A percentile compares a stretch with the other conserved stretches of the same genome.
phyloP scores from a whole-genome alignment of 2,888 invertebrate genomes.

The Amphipyra tragopoginis region DNA sequence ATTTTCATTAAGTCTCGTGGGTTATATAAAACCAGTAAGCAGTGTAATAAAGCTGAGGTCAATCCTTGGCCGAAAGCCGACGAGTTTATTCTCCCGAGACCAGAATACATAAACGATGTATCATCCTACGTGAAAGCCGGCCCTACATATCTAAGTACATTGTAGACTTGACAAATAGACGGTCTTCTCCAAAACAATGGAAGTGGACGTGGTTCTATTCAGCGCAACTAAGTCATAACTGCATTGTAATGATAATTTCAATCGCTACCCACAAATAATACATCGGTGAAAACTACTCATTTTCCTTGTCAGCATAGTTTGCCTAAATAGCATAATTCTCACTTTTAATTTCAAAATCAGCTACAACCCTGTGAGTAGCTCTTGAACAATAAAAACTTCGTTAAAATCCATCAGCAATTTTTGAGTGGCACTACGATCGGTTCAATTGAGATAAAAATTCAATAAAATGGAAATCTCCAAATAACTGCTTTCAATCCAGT shows the following conservation, averaged over 20 bases:
- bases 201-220: conserved; percentile 28
- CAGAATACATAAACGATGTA: conserved; percentile 67
- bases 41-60: conserved; percentile 72
- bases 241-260: conserved; percentile 18
- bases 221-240: conserved; percentile 13
- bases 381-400: conserved; percentile 1
- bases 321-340: neutral
- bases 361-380: neutral
- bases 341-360: neutral
- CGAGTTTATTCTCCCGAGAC: conserved; percentile 68
- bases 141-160: conserved; percentile 38
- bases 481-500: conserved; percentile 4
- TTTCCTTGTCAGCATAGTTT: neutral
- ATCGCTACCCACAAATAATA: neutral
- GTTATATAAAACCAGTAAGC: conserved; percentile 75
- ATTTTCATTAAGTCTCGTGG: conserved; percentile 71
- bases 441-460: neutral
- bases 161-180: conserved; percentile 43
- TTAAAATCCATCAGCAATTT: conserved; percentile 3
- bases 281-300: too few species aligned
- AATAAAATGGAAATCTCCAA: conserved; percentile 16
- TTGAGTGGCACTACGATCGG: neutral
- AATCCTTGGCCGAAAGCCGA: conserved; percentile 65
- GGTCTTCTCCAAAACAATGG: conserved; percentile 49
- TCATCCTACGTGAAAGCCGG: conserved; percentile 51